Base-by-base conservation (phyloP, 2,797 vertebrate species). In the Brachyalestes nurse region DNA sequence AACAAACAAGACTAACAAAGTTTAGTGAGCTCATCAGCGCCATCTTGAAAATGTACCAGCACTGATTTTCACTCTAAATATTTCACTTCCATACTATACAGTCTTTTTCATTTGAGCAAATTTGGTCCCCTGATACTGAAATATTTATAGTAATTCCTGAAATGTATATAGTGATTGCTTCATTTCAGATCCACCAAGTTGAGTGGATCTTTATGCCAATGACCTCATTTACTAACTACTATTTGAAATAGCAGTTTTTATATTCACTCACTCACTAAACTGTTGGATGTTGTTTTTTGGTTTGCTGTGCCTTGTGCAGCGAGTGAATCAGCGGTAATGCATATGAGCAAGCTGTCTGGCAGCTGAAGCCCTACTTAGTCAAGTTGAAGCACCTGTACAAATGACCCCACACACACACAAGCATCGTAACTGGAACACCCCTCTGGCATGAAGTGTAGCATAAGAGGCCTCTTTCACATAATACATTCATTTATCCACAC, bases 391-490 rank as follows among this genome's bases (percentile, higher is more conserved):
- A 75, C 65, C 71, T 51, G 70, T n/a, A 28, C 73, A 58, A 75
- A 42, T 81, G 82, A 51, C 76, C 72, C 60, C 77, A 55, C 81
- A 40, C 72, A 64, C 51, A 70, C 72, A 75, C 47, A 12, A 79
- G 80, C 42, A 53, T 58, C 58, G 25, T 64, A 81, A 82, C 34
- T 81, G 82, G 47, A 73, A 81, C 82, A 75, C 57, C 79, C 71
- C 79, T 83, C 65, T 64, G 23, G 42, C 55, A 72, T 83, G 83
- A 86, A 79, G 62, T 62, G 84, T 65, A 47, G 45, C 13, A 60
- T 69, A 77, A 79, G 77, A 81, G 79, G 53, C 61, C 69, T 86
- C 25, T 28, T 79, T 72, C 80, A 61, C 64, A 77, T 82, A 82
- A 60, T 71, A 25, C 62, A 64, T 81, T 45, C n/a, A 40, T 82